A percentile compares a stretch with the other conserved stretches of the same genome.
phyloP scores from a whole-genome alignment of 64 coral and sea anemone genomes.

The Stichodactyla helianthus region DNA sequence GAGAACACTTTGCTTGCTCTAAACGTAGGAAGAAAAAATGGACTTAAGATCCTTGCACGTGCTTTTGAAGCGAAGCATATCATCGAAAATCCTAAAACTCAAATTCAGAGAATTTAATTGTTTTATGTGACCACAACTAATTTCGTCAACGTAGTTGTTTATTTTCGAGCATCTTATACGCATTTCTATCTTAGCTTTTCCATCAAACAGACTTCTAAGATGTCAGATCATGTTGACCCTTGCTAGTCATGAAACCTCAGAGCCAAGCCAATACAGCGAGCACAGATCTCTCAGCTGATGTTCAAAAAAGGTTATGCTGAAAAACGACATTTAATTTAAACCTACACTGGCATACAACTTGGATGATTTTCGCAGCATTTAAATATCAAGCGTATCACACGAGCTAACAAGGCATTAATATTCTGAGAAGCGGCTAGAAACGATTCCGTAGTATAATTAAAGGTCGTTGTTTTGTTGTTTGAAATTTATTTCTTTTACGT shows the following conservation, averaged over 20 bases:
- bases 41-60: not conserved
- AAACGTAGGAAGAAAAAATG: not conserved
- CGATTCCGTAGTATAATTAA: not conserved
- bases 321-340: not conserved
- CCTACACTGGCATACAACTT: not conserved
- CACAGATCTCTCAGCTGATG: not conserved
- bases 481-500: conserved; percentile 16
- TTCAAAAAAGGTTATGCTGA: not conserved
- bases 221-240: conserved; percentile 26
- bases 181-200: conserved; percentile 2
- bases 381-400: conserved; percentile 11
- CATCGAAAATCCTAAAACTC: not conserved
- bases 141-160: conserved; percentile 22
- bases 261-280: not conserved
- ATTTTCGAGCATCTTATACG: conserved; percentile 2
- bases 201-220: not conserved
- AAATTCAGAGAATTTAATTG: conserved; percentile 3
- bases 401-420: conserved; percentile 18
- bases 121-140: conserved; percentile 8
- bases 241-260: not conserved
- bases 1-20: not conserved
- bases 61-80: not conserved
- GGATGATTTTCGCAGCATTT: conserved; percentile 2
- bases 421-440: conserved; percentile 17
- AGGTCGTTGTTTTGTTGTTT: conserved; percentile 16